These are phyloP conservation scores for Paramormyrops hopkinsi DNA, from an alignment of 2,797 vertebrate genomes.

Conservation along the genomic window DNA sequence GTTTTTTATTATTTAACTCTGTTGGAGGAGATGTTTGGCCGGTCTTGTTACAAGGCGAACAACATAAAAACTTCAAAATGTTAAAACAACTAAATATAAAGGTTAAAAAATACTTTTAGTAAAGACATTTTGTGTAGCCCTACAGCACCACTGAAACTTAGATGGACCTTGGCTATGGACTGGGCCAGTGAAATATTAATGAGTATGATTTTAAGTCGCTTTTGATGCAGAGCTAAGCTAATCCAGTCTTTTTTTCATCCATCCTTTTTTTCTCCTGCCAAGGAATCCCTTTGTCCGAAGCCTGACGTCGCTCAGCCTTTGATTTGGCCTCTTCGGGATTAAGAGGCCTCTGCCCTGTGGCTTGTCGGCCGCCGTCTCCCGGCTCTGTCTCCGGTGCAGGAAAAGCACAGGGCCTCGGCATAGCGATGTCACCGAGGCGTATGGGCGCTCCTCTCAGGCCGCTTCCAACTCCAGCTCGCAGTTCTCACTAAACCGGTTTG, in stretches of 20 bases:
- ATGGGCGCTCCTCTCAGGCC: slow-evolving; percentile 21
- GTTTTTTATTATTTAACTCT: neutral
- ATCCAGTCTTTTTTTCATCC: slow-evolving; percentile 4
- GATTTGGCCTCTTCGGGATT: neutral
- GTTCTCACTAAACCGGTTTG: slow-evolving; percentile 38
- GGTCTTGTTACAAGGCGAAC: neutral
- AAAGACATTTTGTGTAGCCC: neutral
- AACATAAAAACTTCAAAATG: neutral
- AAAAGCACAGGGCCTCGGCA: slow-evolving; percentile 35
- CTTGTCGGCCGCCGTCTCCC: slow-evolving; percentile 22
- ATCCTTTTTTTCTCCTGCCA: slow-evolving; percentile 23
- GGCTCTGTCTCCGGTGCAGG: slow-evolving; percentile 29
- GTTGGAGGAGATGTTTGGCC: neutral
- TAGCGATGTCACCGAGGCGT: slow-evolving; percentile 22
- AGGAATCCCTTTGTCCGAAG: slow-evolving; percentile 4
- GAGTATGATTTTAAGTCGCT: neutral
- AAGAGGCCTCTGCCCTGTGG: neutral
- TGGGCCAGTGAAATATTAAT: neutral
- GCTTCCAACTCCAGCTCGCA: slow-evolving; percentile 35
- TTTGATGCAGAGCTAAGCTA: slow-evolving; percentile 1
- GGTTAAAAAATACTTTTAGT: neutral
- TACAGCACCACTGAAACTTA: neutral
- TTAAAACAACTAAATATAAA: neutral
- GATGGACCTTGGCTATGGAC: neutral
- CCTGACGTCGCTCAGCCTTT: neutral